A percentile compares a stretch with the other conserved stretches of the same genome.
phyloP scores from a whole-genome alignment of 37 sponge, comb jelly and placozoan species.

The Halichondria panicea region DNA sequence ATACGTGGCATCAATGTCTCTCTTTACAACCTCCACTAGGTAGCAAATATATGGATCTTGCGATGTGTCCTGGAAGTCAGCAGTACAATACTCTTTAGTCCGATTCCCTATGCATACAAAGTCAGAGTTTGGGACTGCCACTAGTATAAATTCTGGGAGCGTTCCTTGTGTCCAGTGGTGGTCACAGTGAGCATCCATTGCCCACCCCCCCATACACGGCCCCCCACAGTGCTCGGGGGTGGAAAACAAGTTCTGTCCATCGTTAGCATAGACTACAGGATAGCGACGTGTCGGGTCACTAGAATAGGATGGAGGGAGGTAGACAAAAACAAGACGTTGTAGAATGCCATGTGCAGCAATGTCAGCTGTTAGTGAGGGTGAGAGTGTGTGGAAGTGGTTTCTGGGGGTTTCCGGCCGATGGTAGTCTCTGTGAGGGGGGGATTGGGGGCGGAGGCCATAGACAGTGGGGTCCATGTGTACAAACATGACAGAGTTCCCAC shows the following conservation, averaged over 20 bases:
- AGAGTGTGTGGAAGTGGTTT: conserved; percentile 53
- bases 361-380: conserved; percentile 36
- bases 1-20: conserved; percentile 55
- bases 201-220: conserved; percentile 69
- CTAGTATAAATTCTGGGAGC: conserved; percentile 83
- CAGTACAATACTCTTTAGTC: conserved; percentile 76
- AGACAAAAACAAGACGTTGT: conserved; percentile 75
- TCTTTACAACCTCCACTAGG: conserved; percentile 72
- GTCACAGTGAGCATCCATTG: conserved; percentile 79
- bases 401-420: conserved; percentile 45
- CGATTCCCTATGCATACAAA: conserved; percentile 83
- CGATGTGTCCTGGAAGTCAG: conserved; percentile 35
- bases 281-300: conserved; percentile 4
- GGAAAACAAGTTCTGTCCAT: conserved; percentile 89
- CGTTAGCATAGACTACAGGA: conserved; percentile 85
- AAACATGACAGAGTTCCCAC: conserved; percentile 88
- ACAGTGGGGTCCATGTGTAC: conserved; percentile 88
- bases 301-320: conserved; percentile 77
- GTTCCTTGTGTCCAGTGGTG: conserved; percentile 65
- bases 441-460: conserved; percentile 48
- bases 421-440: conserved; percentile 66
- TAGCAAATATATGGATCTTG: conserved; percentile 67
- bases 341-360: conserved; percentile 56
- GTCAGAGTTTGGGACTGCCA: conserved; percentile 85
- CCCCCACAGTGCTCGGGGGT: conserved; percentile 74